These are phyloP conservation scores for Trilocha varians DNA, from an alignment of 2,888 invertebrate genomes.

Conservation along the genomic window DNA sequence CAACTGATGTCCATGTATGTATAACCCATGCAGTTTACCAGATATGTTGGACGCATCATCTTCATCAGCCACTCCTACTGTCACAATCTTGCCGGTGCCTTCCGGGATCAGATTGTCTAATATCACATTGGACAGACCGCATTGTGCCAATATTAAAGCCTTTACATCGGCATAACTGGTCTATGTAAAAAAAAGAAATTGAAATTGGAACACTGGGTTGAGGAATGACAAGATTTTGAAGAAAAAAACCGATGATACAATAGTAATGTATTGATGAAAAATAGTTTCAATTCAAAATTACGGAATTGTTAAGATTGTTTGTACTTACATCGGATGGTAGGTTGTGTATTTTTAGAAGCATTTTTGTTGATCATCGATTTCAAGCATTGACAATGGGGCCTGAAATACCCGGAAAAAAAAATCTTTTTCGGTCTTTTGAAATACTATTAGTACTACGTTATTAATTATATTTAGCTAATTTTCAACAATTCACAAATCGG, in stretches of 20 bases:
- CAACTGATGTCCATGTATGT: constrained; percentile 22
- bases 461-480: too few species aligned
- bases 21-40: constrained; percentile 26
- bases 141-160: constrained; percentile 24
- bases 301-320: too few species aligned
- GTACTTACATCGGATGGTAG: constrained; percentile 23
- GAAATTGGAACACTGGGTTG: background rate
- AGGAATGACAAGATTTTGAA: too few species aligned
- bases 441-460: too few species aligned
- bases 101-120: constrained; percentile 26
- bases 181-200: constrained; percentile 9
- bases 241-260: too few species aligned
- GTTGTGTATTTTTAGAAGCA: constrained; percentile 29
- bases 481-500: too few species aligned
- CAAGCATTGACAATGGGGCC: background rate
- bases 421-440: too few species aligned
- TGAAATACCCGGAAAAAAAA: background rate
- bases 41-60: constrained; percentile 28
- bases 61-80: constrained; percentile 28
- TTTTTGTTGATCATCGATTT: constrained; percentile 9
- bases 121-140: constrained; percentile 27
- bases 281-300: too few species aligned
- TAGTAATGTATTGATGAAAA: too few species aligned
- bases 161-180: constrained; percentile 29
- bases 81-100: constrained; percentile 24